phyloP scores from a whole-genome alignment of 2,888 invertebrate genomes.

The Lepeophtheirus nordmannii region DNA sequence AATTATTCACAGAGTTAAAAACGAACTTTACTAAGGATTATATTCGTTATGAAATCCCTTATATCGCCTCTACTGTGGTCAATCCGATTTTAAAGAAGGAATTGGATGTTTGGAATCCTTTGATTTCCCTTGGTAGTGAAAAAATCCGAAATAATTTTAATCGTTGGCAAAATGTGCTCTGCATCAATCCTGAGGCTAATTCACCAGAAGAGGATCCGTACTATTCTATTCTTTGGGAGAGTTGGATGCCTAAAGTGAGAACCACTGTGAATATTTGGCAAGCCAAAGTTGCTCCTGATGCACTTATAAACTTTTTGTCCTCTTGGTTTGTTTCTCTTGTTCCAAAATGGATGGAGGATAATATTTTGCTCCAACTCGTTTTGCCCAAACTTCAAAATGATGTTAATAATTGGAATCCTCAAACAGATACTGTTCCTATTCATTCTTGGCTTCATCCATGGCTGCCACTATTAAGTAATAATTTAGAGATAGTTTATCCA shows the following conservation, averaged over 20 bases:
- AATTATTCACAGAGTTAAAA: slow-evolving; percentile 44
- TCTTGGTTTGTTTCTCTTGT: slow-evolving; percentile 51
- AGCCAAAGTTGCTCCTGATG: slow-evolving; percentile 26
- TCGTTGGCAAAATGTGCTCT: slow-evolving; percentile 34
- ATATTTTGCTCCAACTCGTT: slow-evolving; percentile 63
- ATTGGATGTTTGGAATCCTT: slow-evolving; percentile 61
- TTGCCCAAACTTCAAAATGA: slow-evolving; percentile 49
- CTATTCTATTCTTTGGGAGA: slow-evolving; percentile 71
- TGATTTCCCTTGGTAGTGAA: slow-evolving; percentile 32
- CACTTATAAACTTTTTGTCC: slow-evolving; percentile 25
- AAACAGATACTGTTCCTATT: slow-evolving; percentile 82
- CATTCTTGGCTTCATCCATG: slow-evolving; percentile 96
- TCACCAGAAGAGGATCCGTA: slow-evolving; percentile 42
- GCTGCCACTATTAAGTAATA: slow-evolving; percentile 61
- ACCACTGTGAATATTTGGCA: slow-evolving; percentile 50
- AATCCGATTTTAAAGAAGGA: slow-evolving; percentile 63
- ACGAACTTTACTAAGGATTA: slow-evolving; percentile 31
- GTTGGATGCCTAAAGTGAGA: slow-evolving; percentile 69
- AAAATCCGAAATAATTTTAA: slow-evolving; percentile 33
- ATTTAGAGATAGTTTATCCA: slow-evolving; percentile 53
- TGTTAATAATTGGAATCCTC: slow-evolving; percentile 83
- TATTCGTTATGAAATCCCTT: slow-evolving; percentile 27
- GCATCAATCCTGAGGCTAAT: neutral
- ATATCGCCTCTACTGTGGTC: slow-evolving; percentile 65
- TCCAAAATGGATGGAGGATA: slow-evolving; percentile 66